phyloP scores from a whole-genome alignment of 2,113 vertebrate species.

The Sakesphorus luctuosus region DNA sequence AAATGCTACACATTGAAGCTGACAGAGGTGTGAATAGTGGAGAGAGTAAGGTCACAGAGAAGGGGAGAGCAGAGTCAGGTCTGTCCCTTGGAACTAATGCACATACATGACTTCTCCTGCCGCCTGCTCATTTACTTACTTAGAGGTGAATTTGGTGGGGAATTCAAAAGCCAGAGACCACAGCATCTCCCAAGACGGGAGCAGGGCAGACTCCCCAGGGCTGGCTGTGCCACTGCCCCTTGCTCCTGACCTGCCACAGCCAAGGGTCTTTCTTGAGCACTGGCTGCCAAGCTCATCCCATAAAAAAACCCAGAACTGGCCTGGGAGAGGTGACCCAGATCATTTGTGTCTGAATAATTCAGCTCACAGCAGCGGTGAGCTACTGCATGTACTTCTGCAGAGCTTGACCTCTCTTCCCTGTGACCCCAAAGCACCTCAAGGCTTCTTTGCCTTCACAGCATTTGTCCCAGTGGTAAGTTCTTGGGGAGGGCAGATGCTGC shows the following conservation, averaged over 20 bases:
- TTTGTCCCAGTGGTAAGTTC: too few species aligned
- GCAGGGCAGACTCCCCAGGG: neutral
- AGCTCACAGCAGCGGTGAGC: neutral
- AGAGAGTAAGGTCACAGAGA: neutral
- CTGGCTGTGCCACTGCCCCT: neutral
- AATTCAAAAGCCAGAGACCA: neutral
- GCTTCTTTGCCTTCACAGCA: neutral
- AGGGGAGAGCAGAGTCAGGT: neutral
- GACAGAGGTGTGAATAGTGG: neutral
- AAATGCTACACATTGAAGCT: neutral
- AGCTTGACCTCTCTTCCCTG: neutral
- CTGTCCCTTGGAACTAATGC: neutral
- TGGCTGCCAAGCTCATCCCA: neutral
- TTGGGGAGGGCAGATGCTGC: neutral
- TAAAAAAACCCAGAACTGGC: neutral
- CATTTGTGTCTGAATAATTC: neutral
- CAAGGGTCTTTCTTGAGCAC: neutral
- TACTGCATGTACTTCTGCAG: rapidly evolving
- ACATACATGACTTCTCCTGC: neutral
- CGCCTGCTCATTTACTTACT: neutral
- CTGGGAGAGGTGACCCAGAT: neutral
- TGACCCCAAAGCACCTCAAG: neutral
- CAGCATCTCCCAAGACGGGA: rapidly evolving
- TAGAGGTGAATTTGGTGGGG: neutral
- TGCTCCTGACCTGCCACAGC: neutral